Evolutionary conservation across 1,140 invertebrate species (phyloP), one percentile per base, ranked within the genome.

Genomic region (Eupristina koningsbergeri): DNA sequence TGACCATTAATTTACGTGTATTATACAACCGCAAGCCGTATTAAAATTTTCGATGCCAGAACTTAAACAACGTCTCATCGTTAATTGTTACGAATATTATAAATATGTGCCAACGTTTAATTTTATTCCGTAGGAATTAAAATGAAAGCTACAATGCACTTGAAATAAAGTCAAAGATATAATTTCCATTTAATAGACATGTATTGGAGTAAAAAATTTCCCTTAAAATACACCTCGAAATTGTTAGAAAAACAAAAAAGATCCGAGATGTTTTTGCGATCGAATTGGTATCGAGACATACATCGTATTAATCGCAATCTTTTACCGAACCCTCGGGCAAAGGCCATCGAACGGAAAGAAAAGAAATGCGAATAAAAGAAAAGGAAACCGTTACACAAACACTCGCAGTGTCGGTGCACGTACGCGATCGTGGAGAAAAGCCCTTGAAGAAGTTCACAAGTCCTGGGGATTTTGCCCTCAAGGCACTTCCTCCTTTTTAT

Each of bases 401-500:
- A 29, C 67, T 39, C 53, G 11, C 22, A 58, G 13, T 3, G 15
- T 17, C 6, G 39, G 9, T 3, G 29, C 31, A 11, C 19, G 22
- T 41, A 34, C 29, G 19, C 74, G 47, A 39, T 34, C 34, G 31
- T n/a, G 22, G 7, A 81, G 41, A 74, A 74, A 75, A 50, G 58
- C 39, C 58, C 53, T 82, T 76, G 61, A 22, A 63, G 3, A 15
- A 73, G 64, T 69, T 0, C 61, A 31, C 9, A 31, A 8, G 29
- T 36, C 67, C 73, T n/a, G n/a, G n/a, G n/a, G n/a, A n/a, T n/a
- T n/a, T n/a, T n/a, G n/a, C n/a, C n/a, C 63, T 7, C 39, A 3
- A 9, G 22, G 61, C 26, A 47, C 73, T 81, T 75, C 36, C 67
- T 81, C 26, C n/a, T 22, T 79, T 78, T 83, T 79, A 47, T 73